Base-by-base conservation (phyloP, 2,113 vertebrate genomes). In the Athene cunicularia region DNA sequence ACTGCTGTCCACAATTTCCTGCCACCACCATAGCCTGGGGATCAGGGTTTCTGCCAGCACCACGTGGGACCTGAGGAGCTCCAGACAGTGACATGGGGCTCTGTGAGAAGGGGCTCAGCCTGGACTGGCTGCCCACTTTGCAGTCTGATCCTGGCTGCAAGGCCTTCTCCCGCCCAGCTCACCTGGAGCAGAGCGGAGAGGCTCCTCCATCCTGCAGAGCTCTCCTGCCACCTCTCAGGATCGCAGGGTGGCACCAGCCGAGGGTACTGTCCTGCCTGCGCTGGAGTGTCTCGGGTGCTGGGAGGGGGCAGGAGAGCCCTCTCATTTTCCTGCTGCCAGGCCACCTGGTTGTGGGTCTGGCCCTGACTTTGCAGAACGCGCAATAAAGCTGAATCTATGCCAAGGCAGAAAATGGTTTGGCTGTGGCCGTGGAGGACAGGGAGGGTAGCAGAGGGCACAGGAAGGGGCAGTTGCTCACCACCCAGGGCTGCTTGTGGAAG, bases 1-100 rank as follows among this genome's bases (percentile, higher is more conserved):
- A 98, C 98, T 92, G 98, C 99, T 77, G 97, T 99, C 91, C 98
- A 96, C 91, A 98, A 96, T 80, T 99, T 99, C 96, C 97, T 99
- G 59, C 98, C 98, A 22, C 45, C 91, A 14, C 71, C n/a, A 0
- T 94, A 97, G 80, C 1, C 70, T n/a, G 33, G 26, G 28, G 55
- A 64, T 19, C 27, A 4, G 45, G 12, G 33, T 58, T 73, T 68
- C 62, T 49, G 27, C 84, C 64, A 37, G 41, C 58, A 37, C 63
- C 3, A 0, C 2, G 2, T 66, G 70, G 24, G n/a, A 88, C 66
- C 33, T 18, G 62, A 76, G 62, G 30, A 66, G 39, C 37, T 88
- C 45, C 2, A 1, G 83, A 59, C 55, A 39, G 33, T 32, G 53
- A 23, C 0, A 0, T 58, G 67, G 63, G 17, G 55, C 67, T 24